Percentiles rank a stretch among this genome's conserved stretches.
Conservation (phyloP, 1,140 invertebrate genomes). For the Papilio polytes region DNA sequence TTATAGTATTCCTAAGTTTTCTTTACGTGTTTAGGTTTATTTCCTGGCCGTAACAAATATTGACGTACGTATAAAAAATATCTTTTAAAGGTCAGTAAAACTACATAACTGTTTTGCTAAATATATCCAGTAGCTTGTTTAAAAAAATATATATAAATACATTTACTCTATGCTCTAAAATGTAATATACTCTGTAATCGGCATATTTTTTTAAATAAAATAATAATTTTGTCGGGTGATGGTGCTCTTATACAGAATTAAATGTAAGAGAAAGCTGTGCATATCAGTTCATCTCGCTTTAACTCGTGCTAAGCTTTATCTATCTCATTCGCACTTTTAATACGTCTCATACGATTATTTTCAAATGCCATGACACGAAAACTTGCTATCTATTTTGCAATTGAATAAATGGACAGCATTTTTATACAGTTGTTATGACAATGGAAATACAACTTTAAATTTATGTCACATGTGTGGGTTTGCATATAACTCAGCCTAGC, state of each 20-base stretch:
- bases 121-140: neutral
- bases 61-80: neutral
- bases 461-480: neutral
- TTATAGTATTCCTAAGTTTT: neutral
- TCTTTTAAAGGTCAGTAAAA: neutral
- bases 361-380: too few species aligned
- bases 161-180: neutral
- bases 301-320: conserved; percentile 10
- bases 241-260: too few species aligned
- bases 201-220: neutral
- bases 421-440: too few species aligned
- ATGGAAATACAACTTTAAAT: neutral
- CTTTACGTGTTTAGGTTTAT: neutral
- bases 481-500: neutral
- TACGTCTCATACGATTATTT: neutral
- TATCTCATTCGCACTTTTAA: neutral
- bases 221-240: too few species aligned
- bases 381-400: too few species aligned
- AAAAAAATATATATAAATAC: neutral
- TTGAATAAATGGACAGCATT: too few species aligned
- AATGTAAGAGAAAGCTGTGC: neutral
- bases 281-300: conserved; percentile 3
- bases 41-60: neutral
- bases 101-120: neutral
- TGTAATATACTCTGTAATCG: neutral